These are phyloP conservation scores for Cabera pusaria DNA, from an alignment of 2,888 invertebrate species.

Conservation along the genomic window DNA sequence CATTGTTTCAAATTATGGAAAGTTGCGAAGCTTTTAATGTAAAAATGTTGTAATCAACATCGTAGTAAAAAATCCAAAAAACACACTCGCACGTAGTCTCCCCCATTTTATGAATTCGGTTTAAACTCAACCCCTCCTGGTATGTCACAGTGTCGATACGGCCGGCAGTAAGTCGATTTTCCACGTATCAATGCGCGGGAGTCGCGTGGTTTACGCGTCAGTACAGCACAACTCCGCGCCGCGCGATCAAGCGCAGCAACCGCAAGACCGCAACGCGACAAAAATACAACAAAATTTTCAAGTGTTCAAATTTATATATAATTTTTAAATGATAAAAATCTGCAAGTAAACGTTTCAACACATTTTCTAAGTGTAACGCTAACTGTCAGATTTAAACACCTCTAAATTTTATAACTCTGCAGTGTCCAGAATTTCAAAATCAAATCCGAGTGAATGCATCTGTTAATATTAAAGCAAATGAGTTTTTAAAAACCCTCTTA, in stretches of 20 bases:
- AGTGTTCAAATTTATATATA: conserved; percentile 4
- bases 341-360: not conserved
- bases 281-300: conserved; percentile 32
- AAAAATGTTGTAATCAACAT: no score
- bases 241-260: conserved; percentile 59
- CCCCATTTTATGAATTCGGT: no score
- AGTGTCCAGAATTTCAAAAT: conserved; percentile 37
- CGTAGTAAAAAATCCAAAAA: no score
- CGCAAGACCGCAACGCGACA: conserved; percentile 47
- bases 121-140: no score
- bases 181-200: conserved; percentile 61
- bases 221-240: conserved; percentile 68
- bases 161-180: conserved; percentile 60
- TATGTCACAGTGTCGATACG: conserved; percentile 39
- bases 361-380: conserved; percentile 14
- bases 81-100: no score
- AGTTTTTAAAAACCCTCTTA: conserved; percentile 62
- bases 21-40: no score
- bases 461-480: conserved; percentile 51
- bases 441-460: conserved; percentile 35
- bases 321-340: conserved; percentile 3
- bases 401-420: conserved; percentile 18
- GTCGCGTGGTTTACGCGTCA: conserved; percentile 59
- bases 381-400: conserved; percentile 7
- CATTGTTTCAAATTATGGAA: no score